Evolutionary conservation across 2,113 vertebrate genomes (phyloP).

Genomic region (Ovis aries): DNA sequence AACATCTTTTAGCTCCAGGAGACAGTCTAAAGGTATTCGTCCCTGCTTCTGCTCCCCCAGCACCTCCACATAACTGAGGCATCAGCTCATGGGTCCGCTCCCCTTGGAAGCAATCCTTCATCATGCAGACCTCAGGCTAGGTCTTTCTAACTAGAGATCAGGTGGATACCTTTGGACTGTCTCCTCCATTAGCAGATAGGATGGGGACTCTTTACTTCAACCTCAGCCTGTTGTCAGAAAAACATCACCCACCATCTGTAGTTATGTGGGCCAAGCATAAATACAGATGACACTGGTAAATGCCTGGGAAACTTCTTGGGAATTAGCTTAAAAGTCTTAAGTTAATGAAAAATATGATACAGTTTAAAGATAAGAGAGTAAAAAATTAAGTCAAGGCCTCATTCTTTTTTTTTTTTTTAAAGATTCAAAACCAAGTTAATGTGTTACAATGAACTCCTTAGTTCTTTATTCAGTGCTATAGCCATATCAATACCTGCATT

Average conservation of each 20-base stretch:
- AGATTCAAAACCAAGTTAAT: not conserved
- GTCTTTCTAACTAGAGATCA: not conserved
- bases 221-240: not conserved
- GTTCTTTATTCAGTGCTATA: not conserved
- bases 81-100: fast-evolving
- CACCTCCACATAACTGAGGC: not conserved
- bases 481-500: not conserved
- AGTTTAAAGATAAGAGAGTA: not conserved
- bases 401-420: not conserved
- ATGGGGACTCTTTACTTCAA: not conserved
- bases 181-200: not conserved
- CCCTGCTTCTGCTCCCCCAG: too few relatives aligned
- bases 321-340: not conserved
- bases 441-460: not conserved
- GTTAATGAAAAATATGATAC: not conserved
- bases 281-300: not conserved
- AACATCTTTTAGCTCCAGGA: not conserved
- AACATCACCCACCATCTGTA: fast-evolving
- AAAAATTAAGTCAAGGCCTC: not conserved
- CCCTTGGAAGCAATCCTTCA: not conserved
- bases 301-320: not conserved
- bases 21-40: not conserved
- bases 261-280: not conserved
- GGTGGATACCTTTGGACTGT: not conserved
- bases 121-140: not conserved